Conservation (phyloP, 2,113 vertebrate genomes). For the Strix uralensis region DNA sequence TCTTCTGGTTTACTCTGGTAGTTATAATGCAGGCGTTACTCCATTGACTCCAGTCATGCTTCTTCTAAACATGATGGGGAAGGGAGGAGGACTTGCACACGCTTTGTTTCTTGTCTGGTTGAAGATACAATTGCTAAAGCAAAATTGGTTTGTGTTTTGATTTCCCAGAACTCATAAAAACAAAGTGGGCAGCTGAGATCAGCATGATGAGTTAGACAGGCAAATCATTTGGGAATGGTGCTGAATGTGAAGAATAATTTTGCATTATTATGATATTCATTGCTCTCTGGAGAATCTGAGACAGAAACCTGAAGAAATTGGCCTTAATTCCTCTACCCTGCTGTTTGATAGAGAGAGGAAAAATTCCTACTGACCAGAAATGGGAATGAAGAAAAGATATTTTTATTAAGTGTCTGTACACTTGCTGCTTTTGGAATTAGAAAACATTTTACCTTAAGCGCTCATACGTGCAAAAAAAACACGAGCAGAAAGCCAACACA, state of each 20-base stretch:
- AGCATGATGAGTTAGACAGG: not conserved
- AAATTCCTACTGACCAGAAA: not conserved
- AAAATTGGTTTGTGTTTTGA: not conserved
- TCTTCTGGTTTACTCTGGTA: not conserved
- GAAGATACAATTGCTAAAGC: not conserved
- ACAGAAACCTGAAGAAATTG: not conserved
- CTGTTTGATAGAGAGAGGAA: not conserved
- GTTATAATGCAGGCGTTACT: fast-evolving
- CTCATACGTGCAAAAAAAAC: not conserved
- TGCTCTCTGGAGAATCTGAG: not conserved
- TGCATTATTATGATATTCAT: not conserved
- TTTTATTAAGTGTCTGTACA: not conserved
- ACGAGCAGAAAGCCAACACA: not conserved
- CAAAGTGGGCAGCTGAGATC: not conserved
- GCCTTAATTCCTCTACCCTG: not conserved
- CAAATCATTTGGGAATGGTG: not conserved
- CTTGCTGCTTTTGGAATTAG: slow-evolving; percentile 6
- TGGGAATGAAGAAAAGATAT: not conserved
- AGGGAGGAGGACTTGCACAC: not conserved
- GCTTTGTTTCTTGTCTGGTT: not conserved
- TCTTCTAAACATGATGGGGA: not conserved
- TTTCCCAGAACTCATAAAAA: slow-evolving; percentile 15
- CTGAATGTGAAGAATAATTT: not conserved
- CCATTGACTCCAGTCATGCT: not conserved
- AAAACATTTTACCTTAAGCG: not conserved